Evolutionary conservation across 2,888 invertebrate species (phyloP).

Genomic region (Congeria kusceri): DNA sequence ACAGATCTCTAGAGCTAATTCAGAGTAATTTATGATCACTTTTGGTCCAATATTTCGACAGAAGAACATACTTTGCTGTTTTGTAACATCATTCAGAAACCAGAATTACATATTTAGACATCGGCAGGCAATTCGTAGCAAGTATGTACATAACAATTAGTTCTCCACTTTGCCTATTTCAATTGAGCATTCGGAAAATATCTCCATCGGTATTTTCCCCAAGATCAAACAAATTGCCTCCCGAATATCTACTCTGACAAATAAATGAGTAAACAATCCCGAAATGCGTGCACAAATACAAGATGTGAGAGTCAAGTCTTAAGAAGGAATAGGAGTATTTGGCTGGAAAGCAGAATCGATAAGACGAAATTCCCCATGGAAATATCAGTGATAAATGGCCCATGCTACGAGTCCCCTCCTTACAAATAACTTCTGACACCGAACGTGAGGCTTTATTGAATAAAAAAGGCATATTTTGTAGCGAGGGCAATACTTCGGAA

Average conservation of each 20-base stretch:
- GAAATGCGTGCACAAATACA: not conserved
- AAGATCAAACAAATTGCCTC: not conserved
- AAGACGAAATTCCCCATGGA: slow-evolving; percentile 37
- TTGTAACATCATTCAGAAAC: no score
- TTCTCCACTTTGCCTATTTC: no score
- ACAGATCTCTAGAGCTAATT: no score
- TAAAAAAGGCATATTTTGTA: not conserved
- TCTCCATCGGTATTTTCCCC: not conserved
- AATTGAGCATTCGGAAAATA: no score
- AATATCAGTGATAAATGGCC: slow-evolving; percentile 50
- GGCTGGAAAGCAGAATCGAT: slow-evolving; percentile 18
- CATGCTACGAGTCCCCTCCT: slow-evolving; percentile 27
- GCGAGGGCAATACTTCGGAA: no score
- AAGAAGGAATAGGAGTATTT: not conserved
- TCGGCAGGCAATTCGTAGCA: no score
- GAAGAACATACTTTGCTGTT: no score
- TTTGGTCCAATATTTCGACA: no score
- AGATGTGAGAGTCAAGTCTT: not conserved
- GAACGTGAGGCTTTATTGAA: slow-evolving; percentile 16
- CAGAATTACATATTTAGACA: no score
- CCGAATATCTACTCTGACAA: not conserved
- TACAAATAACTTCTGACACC: slow-evolving; percentile 44
- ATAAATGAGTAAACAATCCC: slow-evolving; percentile 2
- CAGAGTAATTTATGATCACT: no score
- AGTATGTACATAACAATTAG: no score